phyloP scores from a whole-genome alignment of 2,888 invertebrate species.

The Pterostichus madidus region DNA sequence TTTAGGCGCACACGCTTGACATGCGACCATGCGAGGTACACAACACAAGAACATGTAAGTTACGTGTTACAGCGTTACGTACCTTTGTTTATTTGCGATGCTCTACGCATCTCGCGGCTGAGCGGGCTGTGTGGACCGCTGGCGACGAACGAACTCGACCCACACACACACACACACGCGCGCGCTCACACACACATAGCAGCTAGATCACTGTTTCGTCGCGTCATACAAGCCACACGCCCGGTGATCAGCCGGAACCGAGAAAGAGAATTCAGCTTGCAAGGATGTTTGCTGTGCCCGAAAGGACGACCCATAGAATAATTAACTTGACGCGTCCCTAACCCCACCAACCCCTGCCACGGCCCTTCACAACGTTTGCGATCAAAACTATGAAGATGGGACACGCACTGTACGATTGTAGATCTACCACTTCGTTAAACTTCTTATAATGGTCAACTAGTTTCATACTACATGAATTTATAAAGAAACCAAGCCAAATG shows the following conservation, averaged over 20 bases:
- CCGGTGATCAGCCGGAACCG: slow-evolving; percentile 27
- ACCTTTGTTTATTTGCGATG: slow-evolving; percentile 81
- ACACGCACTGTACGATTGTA: slow-evolving; percentile 28
- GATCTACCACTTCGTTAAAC: slow-evolving; percentile 53
- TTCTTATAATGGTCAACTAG: slow-evolving; percentile 1
- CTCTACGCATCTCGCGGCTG: slow-evolving; percentile 80
- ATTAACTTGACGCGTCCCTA: slow-evolving; percentile 33
- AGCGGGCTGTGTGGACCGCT: slow-evolving; percentile 57
- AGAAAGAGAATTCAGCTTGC: slow-evolving; percentile 12
- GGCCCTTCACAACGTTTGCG: slow-evolving; percentile 33
- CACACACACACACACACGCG: slow-evolving; percentile 37
- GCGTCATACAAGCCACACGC: slow-evolving; percentile 17
- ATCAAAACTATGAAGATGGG: slow-evolving; percentile 41
- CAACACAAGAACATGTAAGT: slow-evolving; percentile 55
- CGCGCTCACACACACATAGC: slow-evolving; percentile 53
- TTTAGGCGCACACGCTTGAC: slow-evolving; percentile 41
- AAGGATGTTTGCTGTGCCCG: slow-evolving; percentile 10
- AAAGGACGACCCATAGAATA: slow-evolving; percentile 50
- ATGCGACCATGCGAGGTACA: slow-evolving; percentile 48
- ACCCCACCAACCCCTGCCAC: slow-evolving; percentile 2
- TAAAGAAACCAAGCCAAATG: too few species aligned
- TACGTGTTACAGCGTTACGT: slow-evolving; percentile 69
- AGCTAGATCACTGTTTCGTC: slow-evolving; percentile 6
- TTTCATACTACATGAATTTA: not conserved
- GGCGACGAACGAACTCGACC: slow-evolving; percentile 25